These are phyloP conservation scores for Macroramphosus scolopax DNA, from an alignment of 2,797 vertebrate genomes.

Conservation along the genomic window DNA sequence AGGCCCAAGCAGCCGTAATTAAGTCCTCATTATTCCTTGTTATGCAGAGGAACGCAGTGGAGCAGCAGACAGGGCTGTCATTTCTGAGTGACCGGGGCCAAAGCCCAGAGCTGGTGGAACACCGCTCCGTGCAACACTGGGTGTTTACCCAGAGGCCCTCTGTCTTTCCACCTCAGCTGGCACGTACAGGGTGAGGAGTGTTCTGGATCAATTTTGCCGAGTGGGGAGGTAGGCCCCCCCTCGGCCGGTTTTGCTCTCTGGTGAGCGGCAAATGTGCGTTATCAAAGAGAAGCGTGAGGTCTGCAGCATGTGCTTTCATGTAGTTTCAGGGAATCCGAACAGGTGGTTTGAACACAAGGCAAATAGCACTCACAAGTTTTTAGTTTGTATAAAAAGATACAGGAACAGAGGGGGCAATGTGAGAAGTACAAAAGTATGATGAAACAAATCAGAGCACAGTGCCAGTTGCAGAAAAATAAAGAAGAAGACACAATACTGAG, in stretches of 20 bases:
- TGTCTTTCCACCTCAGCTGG: slow-evolving; percentile 58
- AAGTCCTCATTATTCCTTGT: slow-evolving; percentile 67
- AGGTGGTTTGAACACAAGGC: slow-evolving; percentile 33
- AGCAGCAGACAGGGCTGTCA: slow-evolving; percentile 47
- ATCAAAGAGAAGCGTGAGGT: slow-evolving; percentile 46
- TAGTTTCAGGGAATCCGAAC: slow-evolving; percentile 41
- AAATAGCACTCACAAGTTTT: too few relatives aligned
- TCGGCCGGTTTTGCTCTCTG: too few relatives aligned
- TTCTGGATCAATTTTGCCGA: slow-evolving; percentile 40
- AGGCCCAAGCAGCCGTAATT: slow-evolving; percentile 55
- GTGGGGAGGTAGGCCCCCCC: slow-evolving; percentile 5
- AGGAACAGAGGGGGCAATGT: too few relatives aligned
- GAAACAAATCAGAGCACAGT: too few relatives aligned
- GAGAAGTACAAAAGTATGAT: too few relatives aligned
- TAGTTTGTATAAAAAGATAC: too few relatives aligned
- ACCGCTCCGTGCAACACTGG: slow-evolving; percentile 12
- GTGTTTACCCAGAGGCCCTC: slow-evolving; percentile 46
- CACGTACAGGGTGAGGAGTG: slow-evolving; percentile 58
- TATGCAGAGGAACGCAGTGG: slow-evolving; percentile 50
- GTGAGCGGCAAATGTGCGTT: slow-evolving; percentile 19
- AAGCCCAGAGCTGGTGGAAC: slow-evolving; percentile 26
- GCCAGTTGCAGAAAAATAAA: slow-evolving; percentile 1
- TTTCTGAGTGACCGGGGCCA: slow-evolving; percentile 23
- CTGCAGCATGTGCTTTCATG: slow-evolving; percentile 20
- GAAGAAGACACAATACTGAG: neutral